Base-by-base conservation (phyloP, 1,140 invertebrate species). In the Helicorthomorpha holstii region DNA sequence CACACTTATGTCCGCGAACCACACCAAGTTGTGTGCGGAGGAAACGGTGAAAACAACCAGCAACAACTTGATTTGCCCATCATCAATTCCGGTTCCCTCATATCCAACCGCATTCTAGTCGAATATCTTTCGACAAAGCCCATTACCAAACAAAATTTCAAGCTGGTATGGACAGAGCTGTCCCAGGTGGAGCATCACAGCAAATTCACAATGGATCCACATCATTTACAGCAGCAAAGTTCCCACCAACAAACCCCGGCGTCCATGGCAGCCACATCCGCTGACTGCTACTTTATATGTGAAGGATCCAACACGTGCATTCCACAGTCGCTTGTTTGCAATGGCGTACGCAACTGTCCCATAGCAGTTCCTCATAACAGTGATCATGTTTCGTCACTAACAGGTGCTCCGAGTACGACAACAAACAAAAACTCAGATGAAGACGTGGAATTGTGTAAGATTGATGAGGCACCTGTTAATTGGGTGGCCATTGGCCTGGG, bases 111-210 rank as follows among this genome's bases (percentile, higher is more conserved):
- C 19, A 21, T 48, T 4, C 27, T 52, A 10, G 51, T 52, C 10
- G 51, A 52, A 42, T 52, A 24, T n/a, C 43, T 43, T 2, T 27
- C 44, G 22, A 7, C 12, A 21, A 41, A 41, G 38, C 19, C 7
- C 19, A 19, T 25, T 19, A 25, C 44, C 44, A 75, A 80, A 14
- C 76, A 80, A 51, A 78, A 82, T 1, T 89, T 91, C 60, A 84
- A 85, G 64, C 79, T 91, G 25, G 82, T 82, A 2, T 91, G 85
- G 85, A 89, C 85, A 2, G 85, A 89, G 60, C 69, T 90, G n/a
- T 86, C 79, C 60, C 85, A 88, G 63, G 66, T 89, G 54, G 23
- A 51, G n/a, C 12, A 34, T 4, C 51, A 52, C 22, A 52, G 44
- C 43, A 24, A 48, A 34, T 52, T 46, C 25, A 26, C 44, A 7